A percentile compares a stretch with the other conserved stretches of the same genome.
Evolutionary conservation across 2,888 invertebrate species (phyloP).

Genomic region (Macaria liturata): DNA sequence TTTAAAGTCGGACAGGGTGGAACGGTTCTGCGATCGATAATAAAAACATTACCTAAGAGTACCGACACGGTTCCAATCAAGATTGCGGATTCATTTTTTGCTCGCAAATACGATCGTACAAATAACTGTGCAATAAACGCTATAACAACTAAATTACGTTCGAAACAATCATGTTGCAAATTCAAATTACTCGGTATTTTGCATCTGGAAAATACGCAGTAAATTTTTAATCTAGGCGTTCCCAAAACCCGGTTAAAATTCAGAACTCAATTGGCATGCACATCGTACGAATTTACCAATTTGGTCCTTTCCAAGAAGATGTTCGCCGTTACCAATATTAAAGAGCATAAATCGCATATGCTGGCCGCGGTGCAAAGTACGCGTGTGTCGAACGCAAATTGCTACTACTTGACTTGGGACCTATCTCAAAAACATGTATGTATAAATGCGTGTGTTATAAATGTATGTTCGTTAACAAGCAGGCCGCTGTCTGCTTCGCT

Average conservation of each 20-base stretch:
- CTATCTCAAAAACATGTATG: slow-evolving; percentile 6
- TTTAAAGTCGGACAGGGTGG: slow-evolving; percentile 51
- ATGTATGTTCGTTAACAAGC: slow-evolving; percentile 49
- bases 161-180: slow-evolving; percentile 6
- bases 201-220: not conserved
- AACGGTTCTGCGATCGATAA: slow-evolving; percentile 55
- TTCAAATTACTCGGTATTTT: not conserved
- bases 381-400: slow-evolving; percentile 70
- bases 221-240: slow-evolving; percentile 15
- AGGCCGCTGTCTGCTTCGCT: slow-evolving; percentile 56
- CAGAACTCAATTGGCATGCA: slow-evolving; percentile 44
- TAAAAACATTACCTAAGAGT: slow-evolving; percentile 41
- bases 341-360: slow-evolving; percentile 53
- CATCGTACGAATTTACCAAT: slow-evolving; percentile 48
- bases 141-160: slow-evolving; percentile 7
- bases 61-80: slow-evolving; percentile 15
- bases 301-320: slow-evolving; percentile 60
- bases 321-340: slow-evolving; percentile 54
- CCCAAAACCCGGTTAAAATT: slow-evolving; percentile 34
- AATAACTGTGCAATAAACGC: slow-evolving; percentile 8
- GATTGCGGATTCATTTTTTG: slow-evolving; percentile 14
- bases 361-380: slow-evolving; percentile 51
- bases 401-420: slow-evolving; percentile 47
- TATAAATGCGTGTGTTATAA: slow-evolving; percentile 10
- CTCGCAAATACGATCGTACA: not conserved